Percentiles rank a stretch among this genome's conserved stretches.
Conservation (phyloP, 2,113 vertebrate genomes). For the Phalacrocorax brasilianus region DNA sequence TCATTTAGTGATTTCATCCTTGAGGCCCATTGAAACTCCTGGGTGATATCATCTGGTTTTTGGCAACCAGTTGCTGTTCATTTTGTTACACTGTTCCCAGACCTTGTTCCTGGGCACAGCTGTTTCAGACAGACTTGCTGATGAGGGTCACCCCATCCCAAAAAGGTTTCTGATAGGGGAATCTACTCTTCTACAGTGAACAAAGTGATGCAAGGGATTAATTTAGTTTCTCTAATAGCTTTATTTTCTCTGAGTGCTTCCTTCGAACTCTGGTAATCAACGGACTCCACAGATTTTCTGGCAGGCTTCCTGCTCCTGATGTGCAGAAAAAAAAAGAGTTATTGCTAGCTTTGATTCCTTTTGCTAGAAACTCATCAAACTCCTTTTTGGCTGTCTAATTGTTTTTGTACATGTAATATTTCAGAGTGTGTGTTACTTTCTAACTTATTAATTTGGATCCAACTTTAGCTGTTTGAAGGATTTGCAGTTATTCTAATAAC, state of each 20-base stretch:
- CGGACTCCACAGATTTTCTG: background rate
- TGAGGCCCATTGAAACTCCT: background rate
- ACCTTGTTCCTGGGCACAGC: background rate
- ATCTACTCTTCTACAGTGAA: background rate
- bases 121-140: background rate
- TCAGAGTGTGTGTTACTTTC: slow-evolving; percentile 2
- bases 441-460: slow-evolving; percentile 2
- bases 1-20: background rate
- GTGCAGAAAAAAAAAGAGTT: background rate
- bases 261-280: background rate
- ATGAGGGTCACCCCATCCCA: background rate
- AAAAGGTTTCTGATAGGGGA: background rate
- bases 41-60: background rate
- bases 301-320: background rate
- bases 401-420: slow-evolving; percentile 28
- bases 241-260: background rate
- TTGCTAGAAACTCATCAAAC: slow-evolving; percentile 20
- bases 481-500: slow-evolving; percentile 38
- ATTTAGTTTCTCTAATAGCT: background rate
- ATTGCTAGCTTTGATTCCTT: slow-evolving; percentile 26
- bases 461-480: slow-evolving; percentile 5
- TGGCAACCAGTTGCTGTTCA: background rate
- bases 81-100: background rate
- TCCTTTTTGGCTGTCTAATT: slow-evolving; percentile 12
- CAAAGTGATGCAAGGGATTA: background rate